phyloP scores from a whole-genome alignment of 2,797 vertebrate genomes.

The Miichthys miiuy region DNA sequence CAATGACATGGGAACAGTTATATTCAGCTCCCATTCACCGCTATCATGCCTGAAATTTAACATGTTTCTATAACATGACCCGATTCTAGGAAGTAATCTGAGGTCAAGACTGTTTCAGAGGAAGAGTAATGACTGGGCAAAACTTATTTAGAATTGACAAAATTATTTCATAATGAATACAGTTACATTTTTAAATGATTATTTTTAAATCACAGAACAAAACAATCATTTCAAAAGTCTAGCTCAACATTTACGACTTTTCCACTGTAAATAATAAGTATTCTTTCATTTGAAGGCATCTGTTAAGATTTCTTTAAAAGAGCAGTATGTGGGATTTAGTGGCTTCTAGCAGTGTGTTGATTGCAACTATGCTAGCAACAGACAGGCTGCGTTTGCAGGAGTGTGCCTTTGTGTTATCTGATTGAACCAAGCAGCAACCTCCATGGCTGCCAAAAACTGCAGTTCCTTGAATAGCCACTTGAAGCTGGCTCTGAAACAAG shows the following conservation, averaged over 20 bases:
- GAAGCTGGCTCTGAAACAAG: too few relatives aligned
- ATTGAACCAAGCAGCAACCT: too few relatives aligned
- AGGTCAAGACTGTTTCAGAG: not conserved
- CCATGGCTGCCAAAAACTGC: too few relatives aligned
- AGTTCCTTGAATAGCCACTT: too few relatives aligned
- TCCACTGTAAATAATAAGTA: not conserved
- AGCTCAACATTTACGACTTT: not conserved
- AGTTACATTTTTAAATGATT: constrained; percentile 15
- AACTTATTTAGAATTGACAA: not conserved
- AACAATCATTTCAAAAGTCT: too few relatives aligned
- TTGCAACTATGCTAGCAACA: too few relatives aligned
- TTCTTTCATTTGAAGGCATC: too few relatives aligned
- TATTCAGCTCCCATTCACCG: constrained; percentile 17
- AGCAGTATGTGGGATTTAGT: not conserved
- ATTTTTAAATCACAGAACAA: constrained; percentile 47
- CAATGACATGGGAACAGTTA: constrained; percentile 53
- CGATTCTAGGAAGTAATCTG: not conserved
- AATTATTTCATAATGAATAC: not conserved
- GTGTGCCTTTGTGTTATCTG: too few relatives aligned
- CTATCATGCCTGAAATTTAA: not conserved
- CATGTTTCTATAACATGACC: not conserved
- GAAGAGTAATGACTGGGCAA: not conserved
- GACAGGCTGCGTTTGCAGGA: too few relatives aligned
- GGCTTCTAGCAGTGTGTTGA: not conserved
- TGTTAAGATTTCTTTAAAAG: not conserved